Conservation (phyloP, 2,888 invertebrate genomes). For the Dicranocentrus wangi region DNA sequence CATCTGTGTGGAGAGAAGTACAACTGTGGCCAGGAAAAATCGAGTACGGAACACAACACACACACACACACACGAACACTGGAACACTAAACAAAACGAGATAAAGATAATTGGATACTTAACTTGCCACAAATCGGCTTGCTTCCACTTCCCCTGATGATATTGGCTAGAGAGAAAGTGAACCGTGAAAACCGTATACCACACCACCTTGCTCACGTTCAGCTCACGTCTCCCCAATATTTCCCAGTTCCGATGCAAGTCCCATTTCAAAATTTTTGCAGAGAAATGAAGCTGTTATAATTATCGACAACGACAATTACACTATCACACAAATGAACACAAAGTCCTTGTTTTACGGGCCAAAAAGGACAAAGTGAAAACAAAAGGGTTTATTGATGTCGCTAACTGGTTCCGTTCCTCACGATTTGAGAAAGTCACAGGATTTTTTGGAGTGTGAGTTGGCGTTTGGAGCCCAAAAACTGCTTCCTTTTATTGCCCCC, state of each 20-base stretch:
- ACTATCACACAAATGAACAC: constrained; percentile 38
- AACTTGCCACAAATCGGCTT: constrained; percentile 46
- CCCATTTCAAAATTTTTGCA: too few species aligned
- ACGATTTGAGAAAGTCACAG: too few species aligned
- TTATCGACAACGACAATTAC: constrained; percentile 52
- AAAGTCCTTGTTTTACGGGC: background rate
- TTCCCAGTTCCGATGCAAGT: too few species aligned
- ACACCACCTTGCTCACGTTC: too few species aligned
- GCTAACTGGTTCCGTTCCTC: too few species aligned
- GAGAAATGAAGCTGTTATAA: too few species aligned
- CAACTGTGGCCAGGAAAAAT: background rate
- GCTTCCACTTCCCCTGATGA: constrained; percentile 36
- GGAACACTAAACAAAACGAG: constrained; percentile 28
- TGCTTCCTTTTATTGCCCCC: constrained; percentile 34
- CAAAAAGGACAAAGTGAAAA: too few species aligned
- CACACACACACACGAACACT: background rate
- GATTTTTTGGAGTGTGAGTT: too few species aligned
- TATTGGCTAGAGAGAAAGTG: constrained; percentile 27
- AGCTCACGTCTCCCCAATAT: too few species aligned
- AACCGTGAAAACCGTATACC: background rate
- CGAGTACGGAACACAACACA: background rate
- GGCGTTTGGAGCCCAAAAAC: too few species aligned
- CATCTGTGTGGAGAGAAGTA: background rate
- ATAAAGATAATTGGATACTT: constrained; percentile 56
- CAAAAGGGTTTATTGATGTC: too few species aligned